These are phyloP conservation scores for Alces alces DNA, from an alignment of 2,113 vertebrate genomes.

Conservation along the genomic window DNA sequence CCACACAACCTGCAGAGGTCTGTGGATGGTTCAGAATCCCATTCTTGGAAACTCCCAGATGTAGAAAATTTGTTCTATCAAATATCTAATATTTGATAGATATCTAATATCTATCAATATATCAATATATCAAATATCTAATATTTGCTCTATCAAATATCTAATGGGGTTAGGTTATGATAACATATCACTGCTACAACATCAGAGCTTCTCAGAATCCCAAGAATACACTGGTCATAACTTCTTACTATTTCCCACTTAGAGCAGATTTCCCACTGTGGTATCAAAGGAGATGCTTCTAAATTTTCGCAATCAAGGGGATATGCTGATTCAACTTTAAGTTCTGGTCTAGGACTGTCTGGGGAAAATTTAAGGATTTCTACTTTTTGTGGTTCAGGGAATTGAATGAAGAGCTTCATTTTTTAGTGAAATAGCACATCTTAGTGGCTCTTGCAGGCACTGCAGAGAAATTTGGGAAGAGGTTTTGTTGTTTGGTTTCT, in stretches of 20 bases:
- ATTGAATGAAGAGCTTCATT: neutral
- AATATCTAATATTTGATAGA: neutral
- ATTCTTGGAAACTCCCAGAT: neutral
- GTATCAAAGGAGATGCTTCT: neutral
- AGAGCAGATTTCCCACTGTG: neutral
- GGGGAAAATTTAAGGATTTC: neutral
- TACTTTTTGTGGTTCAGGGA: neutral
- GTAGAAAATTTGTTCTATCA: neutral
- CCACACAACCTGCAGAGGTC: neutral
- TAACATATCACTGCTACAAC: neutral
- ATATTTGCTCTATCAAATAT: neutral
- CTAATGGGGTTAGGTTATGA: neutral
- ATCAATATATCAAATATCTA: neutral
- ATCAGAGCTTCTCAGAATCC: neutral
- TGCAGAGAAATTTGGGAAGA: neutral
- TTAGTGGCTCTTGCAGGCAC: neutral
- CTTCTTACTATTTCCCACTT: neutral
- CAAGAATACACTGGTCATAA: neutral
- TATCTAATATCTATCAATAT: neutral
- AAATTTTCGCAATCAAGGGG: neutral
- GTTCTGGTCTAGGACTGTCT: neutral
- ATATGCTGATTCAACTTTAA: neutral
- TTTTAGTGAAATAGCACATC: conserved; percentile 42
- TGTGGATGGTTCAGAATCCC: neutral
- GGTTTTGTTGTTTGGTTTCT: neutral